phyloP scores from a whole-genome alignment of 2,797 vertebrate genomes.

The Micromesistius poutassou region DNA sequence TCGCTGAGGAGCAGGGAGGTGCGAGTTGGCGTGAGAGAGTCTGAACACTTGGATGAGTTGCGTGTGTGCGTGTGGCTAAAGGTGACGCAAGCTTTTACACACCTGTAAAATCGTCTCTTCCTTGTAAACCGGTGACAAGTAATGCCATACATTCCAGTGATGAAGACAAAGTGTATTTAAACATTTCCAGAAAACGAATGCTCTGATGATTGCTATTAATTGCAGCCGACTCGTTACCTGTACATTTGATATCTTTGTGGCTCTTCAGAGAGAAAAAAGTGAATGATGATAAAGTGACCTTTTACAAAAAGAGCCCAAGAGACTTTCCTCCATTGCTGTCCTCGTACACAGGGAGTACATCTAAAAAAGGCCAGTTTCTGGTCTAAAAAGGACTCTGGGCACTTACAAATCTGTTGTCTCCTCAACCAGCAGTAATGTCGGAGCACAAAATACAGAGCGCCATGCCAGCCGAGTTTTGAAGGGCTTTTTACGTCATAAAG shows the following conservation, averaged over 20 bases:
- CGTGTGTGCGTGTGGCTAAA: background rate
- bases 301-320: background rate
- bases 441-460: background rate
- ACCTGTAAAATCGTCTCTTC: too few species aligned
- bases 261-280: background rate
- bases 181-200: background rate
- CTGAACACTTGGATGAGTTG: background rate
- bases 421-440: constrained; percentile 61
- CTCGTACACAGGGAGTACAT: constrained; percentile 34
- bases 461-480: constrained; percentile 44
- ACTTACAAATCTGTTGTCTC: constrained; percentile 50
- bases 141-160: too few species aligned
- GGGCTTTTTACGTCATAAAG: constrained; percentile 41
- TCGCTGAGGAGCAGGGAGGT: background rate
- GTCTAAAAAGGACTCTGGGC: constrained; percentile 50
- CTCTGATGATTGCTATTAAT: background rate
- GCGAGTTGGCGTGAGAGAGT: background rate
- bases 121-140: too few species aligned
- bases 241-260: background rate
- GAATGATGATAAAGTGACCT: background rate
- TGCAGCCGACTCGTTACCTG: background rate
- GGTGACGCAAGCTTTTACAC: background rate
- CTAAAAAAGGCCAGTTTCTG: constrained; percentile 44
- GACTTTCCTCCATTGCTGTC: background rate
- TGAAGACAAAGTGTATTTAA: background rate